These are phyloP conservation scores for Julus scandinavius DNA, from an alignment of 2,888 invertebrate genomes.

Conservation along the genomic window DNA sequence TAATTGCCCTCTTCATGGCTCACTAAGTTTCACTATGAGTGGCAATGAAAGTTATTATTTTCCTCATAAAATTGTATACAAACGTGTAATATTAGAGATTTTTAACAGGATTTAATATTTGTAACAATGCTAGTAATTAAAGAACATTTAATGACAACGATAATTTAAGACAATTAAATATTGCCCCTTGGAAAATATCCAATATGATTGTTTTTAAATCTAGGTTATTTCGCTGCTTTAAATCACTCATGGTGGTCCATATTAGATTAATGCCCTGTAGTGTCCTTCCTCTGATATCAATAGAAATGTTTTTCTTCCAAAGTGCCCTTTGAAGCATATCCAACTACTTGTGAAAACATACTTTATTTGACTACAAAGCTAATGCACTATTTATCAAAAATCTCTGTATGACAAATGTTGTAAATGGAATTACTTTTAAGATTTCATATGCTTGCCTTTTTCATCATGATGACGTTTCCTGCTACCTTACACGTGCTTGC, in stretches of 20 bases:
- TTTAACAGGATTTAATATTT: neutral
- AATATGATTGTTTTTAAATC: constrained; percentile 19
- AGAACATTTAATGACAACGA: neutral
- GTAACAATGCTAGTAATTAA: neutral
- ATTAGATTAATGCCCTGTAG: neutral
- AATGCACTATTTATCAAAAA: too few relatives aligned
- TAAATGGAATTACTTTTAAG: too few relatives aligned
- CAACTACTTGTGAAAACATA: neutral
- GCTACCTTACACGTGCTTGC: too few relatives aligned
- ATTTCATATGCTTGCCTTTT: too few relatives aligned
- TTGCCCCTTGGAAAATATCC: neutral
- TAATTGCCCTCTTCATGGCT: neutral
- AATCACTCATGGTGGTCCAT: constrained; percentile 25
- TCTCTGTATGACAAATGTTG: too few relatives aligned
- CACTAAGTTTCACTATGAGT: neutral
- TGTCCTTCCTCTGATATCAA: neutral
- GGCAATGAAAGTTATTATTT: neutral
- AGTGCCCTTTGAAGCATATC: neutral
- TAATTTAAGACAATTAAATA: neutral
- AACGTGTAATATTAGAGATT: neutral
- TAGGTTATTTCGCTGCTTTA: neutral
- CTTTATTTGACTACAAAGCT: neutral
- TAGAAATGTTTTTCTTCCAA: neutral
- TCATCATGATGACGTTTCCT: too few relatives aligned
- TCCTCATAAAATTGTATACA: neutral